These are phyloP conservation scores for Pachyramphus minor DNA, from an alignment of 2,113 vertebrate genomes.

Conservation along the genomic window DNA sequence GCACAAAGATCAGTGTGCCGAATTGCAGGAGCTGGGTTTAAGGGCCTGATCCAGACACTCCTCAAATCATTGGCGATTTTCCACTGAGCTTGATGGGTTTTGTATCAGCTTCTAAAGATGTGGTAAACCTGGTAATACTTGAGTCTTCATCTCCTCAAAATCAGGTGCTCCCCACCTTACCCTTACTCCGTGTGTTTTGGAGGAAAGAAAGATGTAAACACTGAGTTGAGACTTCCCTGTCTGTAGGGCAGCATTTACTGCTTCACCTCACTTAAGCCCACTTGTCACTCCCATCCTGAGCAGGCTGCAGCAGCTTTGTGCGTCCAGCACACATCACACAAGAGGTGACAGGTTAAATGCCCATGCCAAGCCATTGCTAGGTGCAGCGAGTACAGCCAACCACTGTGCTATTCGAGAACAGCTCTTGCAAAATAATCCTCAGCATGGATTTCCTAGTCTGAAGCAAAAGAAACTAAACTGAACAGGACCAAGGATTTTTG, in stretches of 20 bases:
- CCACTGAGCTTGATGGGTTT: not conserved
- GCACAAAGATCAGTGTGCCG: not conserved
- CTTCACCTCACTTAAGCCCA: not conserved
- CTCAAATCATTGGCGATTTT: not conserved
- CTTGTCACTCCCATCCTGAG: not conserved
- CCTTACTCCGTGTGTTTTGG: not conserved
- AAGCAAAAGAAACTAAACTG: not conserved
- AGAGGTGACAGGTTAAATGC: not conserved
- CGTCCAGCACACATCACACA: not conserved
- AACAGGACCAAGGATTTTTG: not conserved
- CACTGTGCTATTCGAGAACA: not conserved
- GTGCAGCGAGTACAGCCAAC: not conserved
- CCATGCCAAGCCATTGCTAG: not conserved
- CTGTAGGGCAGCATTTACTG: not conserved
- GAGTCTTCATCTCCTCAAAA: not conserved
- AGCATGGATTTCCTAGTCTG: not conserved
- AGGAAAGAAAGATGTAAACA: not conserved
- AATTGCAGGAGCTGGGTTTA: not conserved
- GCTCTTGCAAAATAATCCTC: not conserved
- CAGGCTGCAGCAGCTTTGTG: not conserved
- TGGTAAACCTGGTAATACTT: not conserved
- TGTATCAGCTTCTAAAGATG: conserved; percentile 20
- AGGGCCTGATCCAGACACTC: not conserved
- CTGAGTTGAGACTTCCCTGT: not conserved
- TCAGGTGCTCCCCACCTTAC: not conserved